These are phyloP conservation scores for Muntiacus muntjak DNA, from an alignment of 2,113 vertebrate genomes.

Conservation along the genomic window DNA sequence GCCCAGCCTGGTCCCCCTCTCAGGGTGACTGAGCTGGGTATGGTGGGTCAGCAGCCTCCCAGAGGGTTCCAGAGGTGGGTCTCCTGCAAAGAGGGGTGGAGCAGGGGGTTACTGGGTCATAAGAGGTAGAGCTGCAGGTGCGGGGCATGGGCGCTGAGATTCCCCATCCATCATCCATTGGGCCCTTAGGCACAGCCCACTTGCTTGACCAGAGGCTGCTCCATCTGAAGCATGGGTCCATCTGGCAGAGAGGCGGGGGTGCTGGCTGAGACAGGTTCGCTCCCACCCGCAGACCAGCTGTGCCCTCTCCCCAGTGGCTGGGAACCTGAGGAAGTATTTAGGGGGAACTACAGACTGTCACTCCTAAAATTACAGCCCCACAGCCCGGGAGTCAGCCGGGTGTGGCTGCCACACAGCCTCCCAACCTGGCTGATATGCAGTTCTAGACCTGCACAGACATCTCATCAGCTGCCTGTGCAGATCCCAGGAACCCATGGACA, in stretches of 20 bases:
- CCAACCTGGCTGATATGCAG: background rate
- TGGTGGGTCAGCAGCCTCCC: background rate
- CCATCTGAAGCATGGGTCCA: background rate
- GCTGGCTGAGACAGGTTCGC: background rate
- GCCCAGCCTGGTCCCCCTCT: background rate
- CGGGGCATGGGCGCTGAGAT: background rate
- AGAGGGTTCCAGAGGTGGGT: background rate
- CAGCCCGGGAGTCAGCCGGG: conserved; percentile 18
- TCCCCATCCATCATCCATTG: fast-evolving
- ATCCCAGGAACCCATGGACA: background rate
- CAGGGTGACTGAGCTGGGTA: too few species aligned
- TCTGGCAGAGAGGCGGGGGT: fast-evolving
- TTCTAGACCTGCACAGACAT: background rate
- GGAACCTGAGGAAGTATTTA: conserved; percentile 17
- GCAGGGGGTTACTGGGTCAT: background rate
- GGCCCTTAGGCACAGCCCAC: background rate
- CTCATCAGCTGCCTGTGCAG: background rate
- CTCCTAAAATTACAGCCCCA: conserved; percentile 26
- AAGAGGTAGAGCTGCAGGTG: background rate
- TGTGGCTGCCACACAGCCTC: background rate
- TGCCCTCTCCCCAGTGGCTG: background rate
- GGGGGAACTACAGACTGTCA: background rate
- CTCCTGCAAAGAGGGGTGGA: background rate
- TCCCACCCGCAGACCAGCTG: background rate
- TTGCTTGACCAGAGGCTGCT: background rate